phyloP scores from a whole-genome alignment of 2,797 vertebrate genomes.

The Alcedo quadribrachys region DNA sequence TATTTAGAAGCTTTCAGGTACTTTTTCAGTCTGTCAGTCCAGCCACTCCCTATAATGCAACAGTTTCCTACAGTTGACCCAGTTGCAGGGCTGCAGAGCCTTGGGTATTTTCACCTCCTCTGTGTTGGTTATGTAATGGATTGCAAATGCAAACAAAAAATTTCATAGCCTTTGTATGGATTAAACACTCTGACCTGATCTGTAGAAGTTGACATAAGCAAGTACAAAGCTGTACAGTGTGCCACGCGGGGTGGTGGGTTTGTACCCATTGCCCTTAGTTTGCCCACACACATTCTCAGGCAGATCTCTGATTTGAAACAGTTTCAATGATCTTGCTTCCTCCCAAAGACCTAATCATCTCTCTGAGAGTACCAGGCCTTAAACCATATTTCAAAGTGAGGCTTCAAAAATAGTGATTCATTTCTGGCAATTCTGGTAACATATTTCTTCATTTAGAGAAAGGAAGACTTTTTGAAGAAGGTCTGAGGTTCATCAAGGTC shows the following conservation, averaged over 20 bases:
- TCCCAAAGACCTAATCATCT: background rate
- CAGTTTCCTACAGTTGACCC: background rate
- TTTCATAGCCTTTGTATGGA: background rate
- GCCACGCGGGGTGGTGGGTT: background rate
- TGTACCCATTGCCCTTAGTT: background rate
- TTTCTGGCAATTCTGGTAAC: background rate
- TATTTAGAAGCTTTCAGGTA: background rate
- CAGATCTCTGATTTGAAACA: background rate
- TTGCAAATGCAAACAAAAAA: background rate
- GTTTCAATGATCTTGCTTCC: background rate
- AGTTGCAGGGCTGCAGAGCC: accelerated
- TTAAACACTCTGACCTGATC: background rate
- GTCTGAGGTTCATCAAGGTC: slow-evolving; percentile 9
- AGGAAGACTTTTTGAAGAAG: slow-evolving; percentile 11
- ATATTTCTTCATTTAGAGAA: background rate
- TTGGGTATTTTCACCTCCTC: background rate
- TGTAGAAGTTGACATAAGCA: background rate
- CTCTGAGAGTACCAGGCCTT: background rate
- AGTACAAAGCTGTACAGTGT: background rate
- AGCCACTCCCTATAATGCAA: background rate
- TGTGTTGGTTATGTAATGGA: background rate
- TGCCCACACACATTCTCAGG: accelerated
- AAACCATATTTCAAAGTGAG: background rate
- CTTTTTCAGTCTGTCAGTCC: background rate
- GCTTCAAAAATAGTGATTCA: background rate